Evolutionary conservation across 2,797 vertebrate species (phyloP).

Genomic region (Urosaurus nigricauda): DNA sequence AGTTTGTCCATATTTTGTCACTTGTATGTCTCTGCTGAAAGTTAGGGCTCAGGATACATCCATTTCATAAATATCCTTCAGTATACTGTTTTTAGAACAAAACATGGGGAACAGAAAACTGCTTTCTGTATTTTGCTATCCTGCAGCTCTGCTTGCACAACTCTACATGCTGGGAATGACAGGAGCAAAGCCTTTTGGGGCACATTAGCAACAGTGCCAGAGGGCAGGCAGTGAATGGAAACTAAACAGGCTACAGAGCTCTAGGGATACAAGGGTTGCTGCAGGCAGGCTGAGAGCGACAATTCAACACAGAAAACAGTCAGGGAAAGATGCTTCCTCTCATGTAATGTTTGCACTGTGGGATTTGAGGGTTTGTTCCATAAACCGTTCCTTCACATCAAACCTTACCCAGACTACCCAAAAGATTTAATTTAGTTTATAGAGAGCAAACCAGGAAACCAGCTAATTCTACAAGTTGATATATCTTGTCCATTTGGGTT

Average conservation of each 20-base stretch:
- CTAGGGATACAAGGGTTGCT: constrained; percentile 42
- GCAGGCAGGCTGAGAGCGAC: constrained; percentile 49
- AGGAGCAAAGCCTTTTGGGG: constrained; percentile 39
- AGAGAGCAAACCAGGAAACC: constrained; percentile 9
- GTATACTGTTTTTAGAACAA: neutral
- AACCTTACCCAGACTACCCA: neutral
- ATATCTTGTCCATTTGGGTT: neutral
- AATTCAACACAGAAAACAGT: neutral
- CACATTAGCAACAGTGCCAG: constrained; percentile 35
- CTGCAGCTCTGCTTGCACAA: constrained; percentile 30
- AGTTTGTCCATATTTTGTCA: neutral
- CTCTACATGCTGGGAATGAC: constrained; percentile 30
- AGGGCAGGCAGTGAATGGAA: constrained; percentile 64
- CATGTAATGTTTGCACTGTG: constrained; percentile 16
- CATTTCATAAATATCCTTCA: neutral
- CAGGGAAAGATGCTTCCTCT: neutral
- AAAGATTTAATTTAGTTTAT: neutral
- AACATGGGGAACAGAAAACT: neutral
- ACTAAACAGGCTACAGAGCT: constrained; percentile 51
- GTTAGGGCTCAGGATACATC: neutral
- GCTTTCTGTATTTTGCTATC: neutral
- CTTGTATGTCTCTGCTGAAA: neutral
- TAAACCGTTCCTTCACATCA: constrained; percentile 16
- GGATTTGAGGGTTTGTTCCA: constrained; percentile 27
- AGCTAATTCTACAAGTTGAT: constrained; percentile 10